A percentile compares a stretch with the other conserved stretches of the same genome.
Evolutionary conservation across 2,113 vertebrate species (phyloP).

Genomic region (Chinchilla lanigera): DNA sequence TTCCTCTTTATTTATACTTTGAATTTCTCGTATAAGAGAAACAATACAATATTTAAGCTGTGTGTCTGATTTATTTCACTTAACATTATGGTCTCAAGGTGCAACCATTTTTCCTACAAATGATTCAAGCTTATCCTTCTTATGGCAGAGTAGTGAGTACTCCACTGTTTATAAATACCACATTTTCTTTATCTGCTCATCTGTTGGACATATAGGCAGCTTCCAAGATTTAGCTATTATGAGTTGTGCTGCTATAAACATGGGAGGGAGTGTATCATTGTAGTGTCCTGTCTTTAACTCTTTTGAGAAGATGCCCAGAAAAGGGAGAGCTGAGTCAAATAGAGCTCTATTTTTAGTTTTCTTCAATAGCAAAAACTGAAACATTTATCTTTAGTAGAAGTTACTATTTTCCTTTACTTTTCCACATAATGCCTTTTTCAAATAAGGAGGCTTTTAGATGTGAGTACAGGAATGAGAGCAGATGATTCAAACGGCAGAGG

Average conservation of each 20-base stretch:
- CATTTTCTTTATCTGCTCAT: neutral
- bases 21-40: neutral
- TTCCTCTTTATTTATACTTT: neutral
- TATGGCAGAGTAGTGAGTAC: neutral
- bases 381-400: neutral
- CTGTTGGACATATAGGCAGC: neutral
- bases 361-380: neutral
- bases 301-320: neutral
- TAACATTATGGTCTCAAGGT: neutral
- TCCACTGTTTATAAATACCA: neutral
- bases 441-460: neutral
- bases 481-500: neutral
- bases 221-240: neutral
- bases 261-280: neutral
- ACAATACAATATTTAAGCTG: neutral
- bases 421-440: neutral
- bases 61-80: neutral
- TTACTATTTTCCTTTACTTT: neutral
- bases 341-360: neutral
- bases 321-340: neutral
- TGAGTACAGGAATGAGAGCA: neutral
- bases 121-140: neutral
- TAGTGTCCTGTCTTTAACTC: neutral
- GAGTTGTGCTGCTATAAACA: neutral
- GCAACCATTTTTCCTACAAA: neutral